Base-by-base conservation (phyloP, 2,797 vertebrate species). In the Mus caroli region DNA sequence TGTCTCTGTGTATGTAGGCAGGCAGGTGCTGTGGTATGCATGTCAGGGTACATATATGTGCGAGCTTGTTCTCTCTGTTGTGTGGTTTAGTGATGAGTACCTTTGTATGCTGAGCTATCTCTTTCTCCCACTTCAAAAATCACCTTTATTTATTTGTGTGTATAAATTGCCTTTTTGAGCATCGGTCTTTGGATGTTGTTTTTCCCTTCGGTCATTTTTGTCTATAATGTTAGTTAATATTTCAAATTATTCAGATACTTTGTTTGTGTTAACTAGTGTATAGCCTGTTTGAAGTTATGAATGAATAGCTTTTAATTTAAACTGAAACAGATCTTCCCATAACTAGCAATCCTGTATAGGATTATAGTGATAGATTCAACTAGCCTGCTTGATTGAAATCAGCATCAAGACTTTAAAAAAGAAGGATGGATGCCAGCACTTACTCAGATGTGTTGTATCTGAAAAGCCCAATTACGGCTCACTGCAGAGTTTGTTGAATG, bases 301-400 rank as follows among this genome's bases (percentile, higher is more conserved):
- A 6, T 84, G 96, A 50, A 10, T 85, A 78, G 73, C 92, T 94
- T 34, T 64, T 78, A 11, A 7, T 96, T 69, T 85, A 95, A 56
- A 34, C 91, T 69, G 11, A 82, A 87, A 60, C 37, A 37, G 17
- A 22, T 94, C 8, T 89, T 95, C 19, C 46, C 52, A 87, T 85
- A 60, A 8, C 82, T 95, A 67, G 79, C n/a, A 94, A 62, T 91
- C 28, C 79, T 24, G 37, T 26, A 77, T 76, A 88, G 31, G 50
- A 13, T 20, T 88, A 19, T 71, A 64, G n/a, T 90, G 54, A 52
- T 54, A 83, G 90, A 76, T 1, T 28, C 26, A 43, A 0, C 52
- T 50, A 84, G 88, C 17, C 52, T 28, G 5, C 73, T 34, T 34
- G 83, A 11, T 90, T 37, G 67, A 43, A 80, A 34, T 40, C 15